A percentile compares a stretch with the other conserved stretches of the same genome.
Evolutionary conservation across 2,113 vertebrate species (phyloP).

Genomic region (Tursiops truncatus): DNA sequence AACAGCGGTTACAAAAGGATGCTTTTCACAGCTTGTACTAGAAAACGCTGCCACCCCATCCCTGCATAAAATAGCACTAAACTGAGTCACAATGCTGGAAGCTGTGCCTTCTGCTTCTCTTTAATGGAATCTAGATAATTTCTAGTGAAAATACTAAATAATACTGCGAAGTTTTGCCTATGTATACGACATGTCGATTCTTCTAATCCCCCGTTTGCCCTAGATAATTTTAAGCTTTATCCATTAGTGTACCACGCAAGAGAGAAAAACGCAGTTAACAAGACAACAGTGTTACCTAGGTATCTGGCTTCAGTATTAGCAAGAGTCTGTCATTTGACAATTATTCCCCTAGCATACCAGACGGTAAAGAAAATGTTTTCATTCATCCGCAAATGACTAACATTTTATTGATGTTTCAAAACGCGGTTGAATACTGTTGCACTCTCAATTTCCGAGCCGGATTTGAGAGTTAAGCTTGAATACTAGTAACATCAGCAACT

Average conservation of each 20-base stretch:
- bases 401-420: constrained; percentile 68
- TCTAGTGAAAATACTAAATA: background rate
- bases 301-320: constrained; percentile 80
- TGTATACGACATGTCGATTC: background rate
- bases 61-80: background rate
- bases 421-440: constrained; percentile 17
- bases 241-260: constrained; percentile 36
- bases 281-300: constrained; percentile 69
- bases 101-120: background rate
- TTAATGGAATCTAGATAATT: background rate
- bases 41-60: background rate
- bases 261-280: constrained; percentile 66
- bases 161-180: background rate
- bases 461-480: constrained; percentile 53
- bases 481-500: constrained; percentile 17
- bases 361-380: constrained; percentile 84
- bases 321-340: constrained; percentile 80
- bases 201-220: constrained; percentile 32
- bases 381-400: constrained; percentile 73
- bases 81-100: background rate
- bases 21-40: constrained; percentile 24
- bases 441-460: background rate
- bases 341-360: constrained; percentile 77
- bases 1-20: background rate
- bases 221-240: constrained; percentile 77